Evolutionary conservation across 2,113 vertebrate genomes (phyloP).

Genomic region (Corvus hawaiiensis): DNA sequence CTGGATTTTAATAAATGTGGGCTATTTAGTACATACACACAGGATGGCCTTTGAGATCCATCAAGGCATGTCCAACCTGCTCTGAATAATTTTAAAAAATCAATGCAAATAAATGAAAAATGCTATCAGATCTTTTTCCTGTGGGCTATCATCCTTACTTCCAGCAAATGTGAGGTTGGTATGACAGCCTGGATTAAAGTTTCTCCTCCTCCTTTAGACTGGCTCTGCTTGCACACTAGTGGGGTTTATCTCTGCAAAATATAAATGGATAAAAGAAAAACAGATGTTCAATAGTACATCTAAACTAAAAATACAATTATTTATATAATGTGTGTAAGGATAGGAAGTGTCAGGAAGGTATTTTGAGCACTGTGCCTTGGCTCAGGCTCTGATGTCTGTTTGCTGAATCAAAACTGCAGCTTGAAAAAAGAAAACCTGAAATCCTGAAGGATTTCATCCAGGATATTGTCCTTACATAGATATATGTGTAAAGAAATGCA

Average conservation of each 20-base stretch:
- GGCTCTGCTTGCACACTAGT: not conserved
- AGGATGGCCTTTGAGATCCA: constrained; percentile 53
- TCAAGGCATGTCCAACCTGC: not conserved
- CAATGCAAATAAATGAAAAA: constrained; percentile 18
- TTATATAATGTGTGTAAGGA: not conserved
- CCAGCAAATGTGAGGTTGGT: not conserved
- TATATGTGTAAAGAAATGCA: not conserved
- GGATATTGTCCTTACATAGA: not conserved
- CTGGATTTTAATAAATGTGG: constrained; percentile 45
- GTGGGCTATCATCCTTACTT: not conserved
- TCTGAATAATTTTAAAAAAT: constrained; percentile 34
- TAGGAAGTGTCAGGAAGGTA: not conserved
- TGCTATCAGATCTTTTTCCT: constrained; percentile 12
- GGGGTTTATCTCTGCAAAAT: not conserved
- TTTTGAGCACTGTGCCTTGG: not conserved
- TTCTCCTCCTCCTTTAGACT: not conserved
- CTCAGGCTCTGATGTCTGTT: not conserved
- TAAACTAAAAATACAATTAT: not conserved
- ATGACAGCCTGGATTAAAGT: not conserved
- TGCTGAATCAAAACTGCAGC: not conserved
- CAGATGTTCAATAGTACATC: not conserved
- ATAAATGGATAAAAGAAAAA: not conserved
- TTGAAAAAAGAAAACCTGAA: not conserved
- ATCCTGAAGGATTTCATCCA: not conserved
- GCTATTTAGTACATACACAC: not conserved